These are phyloP conservation scores for Coelinius sp. DNA, from an alignment of 2,888 invertebrate species.

Conservation along the genomic window DNA sequence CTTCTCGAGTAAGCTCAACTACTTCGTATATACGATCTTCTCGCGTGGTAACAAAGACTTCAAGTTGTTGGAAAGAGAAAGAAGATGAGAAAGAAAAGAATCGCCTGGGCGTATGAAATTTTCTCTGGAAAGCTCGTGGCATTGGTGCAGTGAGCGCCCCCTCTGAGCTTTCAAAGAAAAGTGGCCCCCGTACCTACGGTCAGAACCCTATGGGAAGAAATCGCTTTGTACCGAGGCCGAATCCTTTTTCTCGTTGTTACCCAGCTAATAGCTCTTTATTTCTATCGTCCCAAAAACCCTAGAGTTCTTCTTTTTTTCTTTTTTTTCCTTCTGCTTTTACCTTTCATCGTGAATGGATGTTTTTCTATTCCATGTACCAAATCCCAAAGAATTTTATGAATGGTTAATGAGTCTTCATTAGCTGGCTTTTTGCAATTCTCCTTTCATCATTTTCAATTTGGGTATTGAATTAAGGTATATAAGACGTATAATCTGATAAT, in stretches of 20 bases:
- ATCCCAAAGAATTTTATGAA: slow-evolving; percentile 31
- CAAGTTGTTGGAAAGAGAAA: neutral
- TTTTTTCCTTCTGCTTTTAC: slow-evolving; percentile 13
- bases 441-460: slow-evolving; percentile 2
- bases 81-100: neutral
- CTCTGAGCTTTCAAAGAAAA: slow-evolving; percentile 30
- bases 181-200: slow-evolving; percentile 35
- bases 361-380: neutral
- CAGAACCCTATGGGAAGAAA: slow-evolving; percentile 33
- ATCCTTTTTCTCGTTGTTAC: slow-evolving; percentile 41
- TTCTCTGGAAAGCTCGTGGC: slow-evolving; percentile 11
- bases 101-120: slow-evolving; percentile 35
- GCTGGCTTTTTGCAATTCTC: slow-evolving; percentile 20
- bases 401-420: slow-evolving; percentile 34
- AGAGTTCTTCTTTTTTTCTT: slow-evolving; percentile 18
- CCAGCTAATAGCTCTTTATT: slow-evolving; percentile 40
- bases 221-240: slow-evolving; percentile 37
- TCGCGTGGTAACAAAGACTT: slow-evolving; percentile 38
- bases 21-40: slow-evolving; percentile 32
- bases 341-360: slow-evolving; percentile 22
- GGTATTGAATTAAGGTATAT: neutral
- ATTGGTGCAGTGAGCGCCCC: neutral
- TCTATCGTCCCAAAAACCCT: slow-evolving; percentile 32
- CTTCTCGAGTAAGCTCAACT: slow-evolving; percentile 40
- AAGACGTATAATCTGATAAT: too few species aligned